Evolutionary conservation across 2,888 invertebrate species (phyloP).

Genomic region (Synanthedon myopaeformis): DNA sequence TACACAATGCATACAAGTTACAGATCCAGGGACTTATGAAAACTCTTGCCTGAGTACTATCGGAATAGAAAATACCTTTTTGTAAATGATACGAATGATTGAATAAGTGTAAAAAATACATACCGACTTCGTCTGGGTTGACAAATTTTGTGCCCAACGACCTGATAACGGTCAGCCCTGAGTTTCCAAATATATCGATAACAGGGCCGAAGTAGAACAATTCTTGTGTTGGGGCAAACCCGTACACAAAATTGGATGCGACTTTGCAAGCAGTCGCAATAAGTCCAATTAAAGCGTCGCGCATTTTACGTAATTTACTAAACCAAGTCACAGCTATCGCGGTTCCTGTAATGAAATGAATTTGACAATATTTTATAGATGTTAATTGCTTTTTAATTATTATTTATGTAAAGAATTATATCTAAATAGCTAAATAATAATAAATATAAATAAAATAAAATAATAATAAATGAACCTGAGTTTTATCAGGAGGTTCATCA

Average conservation of each 20-base stretch:
- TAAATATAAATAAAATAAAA: too few species aligned
- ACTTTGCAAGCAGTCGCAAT: slow-evolving; percentile 61
- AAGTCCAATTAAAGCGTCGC: slow-evolving; percentile 55
- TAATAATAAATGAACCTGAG: too few species aligned
- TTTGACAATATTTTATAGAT: too few species aligned
- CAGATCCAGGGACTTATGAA: too few species aligned
- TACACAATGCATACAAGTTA: too few species aligned
- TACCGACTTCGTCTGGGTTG: slow-evolving; percentile 60
- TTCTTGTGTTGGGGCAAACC: slow-evolving; percentile 42
- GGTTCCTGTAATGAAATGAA: slow-evolving; percentile 38
- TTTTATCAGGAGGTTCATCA: too few species aligned
- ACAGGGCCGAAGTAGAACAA: slow-evolving; percentile 58
- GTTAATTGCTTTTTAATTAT: too few species aligned
- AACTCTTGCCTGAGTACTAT: too few species aligned
- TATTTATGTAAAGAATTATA: too few species aligned
- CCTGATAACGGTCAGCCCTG: slow-evolving; percentile 62
- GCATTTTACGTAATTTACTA: slow-evolving; percentile 51
- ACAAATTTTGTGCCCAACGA: slow-evolving; percentile 70
- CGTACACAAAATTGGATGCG: slow-evolving; percentile 46
- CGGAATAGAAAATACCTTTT: background rate
- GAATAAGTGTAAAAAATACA: slow-evolving; percentile 7
- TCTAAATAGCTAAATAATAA: too few species aligned
- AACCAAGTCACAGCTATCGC: slow-evolving; percentile 53
- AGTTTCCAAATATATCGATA: slow-evolving; percentile 64
- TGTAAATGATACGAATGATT: too few species aligned